Percentiles rank a stretch among this genome's conserved stretches.
phyloP scores from a whole-genome alignment of 2,113 vertebrate species.

The Toxostoma redivivum region DNA sequence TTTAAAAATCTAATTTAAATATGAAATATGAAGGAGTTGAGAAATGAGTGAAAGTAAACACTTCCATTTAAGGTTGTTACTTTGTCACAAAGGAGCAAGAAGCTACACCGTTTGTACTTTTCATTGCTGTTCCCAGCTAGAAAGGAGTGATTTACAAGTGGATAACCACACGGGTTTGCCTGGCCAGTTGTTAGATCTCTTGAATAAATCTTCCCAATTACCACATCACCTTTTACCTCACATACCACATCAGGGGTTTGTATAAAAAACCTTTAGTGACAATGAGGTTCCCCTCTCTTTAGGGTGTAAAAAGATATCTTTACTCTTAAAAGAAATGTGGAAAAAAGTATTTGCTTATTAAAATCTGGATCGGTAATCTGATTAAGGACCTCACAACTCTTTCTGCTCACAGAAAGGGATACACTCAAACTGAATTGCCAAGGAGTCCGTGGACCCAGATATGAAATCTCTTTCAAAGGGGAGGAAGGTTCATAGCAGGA shows the following conservation, averaged over 20 bases:
- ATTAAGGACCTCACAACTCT: neutral
- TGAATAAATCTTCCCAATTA: neutral
- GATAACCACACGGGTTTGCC: neutral
- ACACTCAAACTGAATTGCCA: neutral
- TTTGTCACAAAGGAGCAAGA: neutral
- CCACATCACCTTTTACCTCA: neutral
- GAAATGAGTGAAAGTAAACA: neutral
- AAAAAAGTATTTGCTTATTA: neutral
- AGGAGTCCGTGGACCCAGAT: neutral
- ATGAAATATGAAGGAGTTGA: neutral
- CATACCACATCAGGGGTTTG: neutral
- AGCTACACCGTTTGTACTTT: neutral
- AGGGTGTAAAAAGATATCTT: neutral
- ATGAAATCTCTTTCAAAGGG: neutral
- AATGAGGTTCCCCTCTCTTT: neutral
- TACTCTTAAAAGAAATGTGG: neutral
- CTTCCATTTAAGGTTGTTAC: neutral
- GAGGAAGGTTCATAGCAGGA: neutral
- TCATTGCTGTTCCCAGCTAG: neutral
- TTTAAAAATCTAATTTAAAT: neutral
- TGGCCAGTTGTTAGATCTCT: neutral
- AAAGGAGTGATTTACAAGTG: neutral
- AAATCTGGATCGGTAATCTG: neutral
- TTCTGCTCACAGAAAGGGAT: neutral
- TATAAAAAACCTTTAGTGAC: neutral